Conservation (phyloP, 2,797 vertebrate species). For the Phrynocephalus forsythii region DNA sequence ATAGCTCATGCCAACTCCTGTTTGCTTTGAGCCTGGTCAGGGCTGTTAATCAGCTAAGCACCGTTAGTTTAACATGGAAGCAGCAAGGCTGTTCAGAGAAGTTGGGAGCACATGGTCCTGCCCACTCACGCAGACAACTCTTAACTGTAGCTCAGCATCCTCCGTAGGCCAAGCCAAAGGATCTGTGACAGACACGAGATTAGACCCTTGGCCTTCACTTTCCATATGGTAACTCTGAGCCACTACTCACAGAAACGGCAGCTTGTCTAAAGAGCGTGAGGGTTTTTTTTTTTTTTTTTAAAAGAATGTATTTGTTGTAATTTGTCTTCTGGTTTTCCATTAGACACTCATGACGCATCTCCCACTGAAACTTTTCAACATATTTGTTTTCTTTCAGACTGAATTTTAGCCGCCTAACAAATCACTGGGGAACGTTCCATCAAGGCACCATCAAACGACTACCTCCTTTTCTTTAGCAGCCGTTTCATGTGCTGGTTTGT, state of each 20-base stretch:
- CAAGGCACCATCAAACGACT: neutral
- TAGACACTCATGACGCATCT: neutral
- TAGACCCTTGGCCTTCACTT: neutral
- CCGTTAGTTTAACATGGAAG: no score
- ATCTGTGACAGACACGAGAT: neutral
- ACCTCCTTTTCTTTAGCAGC: neutral
- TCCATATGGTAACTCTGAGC: neutral
- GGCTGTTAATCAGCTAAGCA: no score
- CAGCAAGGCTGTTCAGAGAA: no score
- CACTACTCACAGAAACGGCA: neutral
- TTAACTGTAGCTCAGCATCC: neutral
- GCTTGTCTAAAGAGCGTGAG: constrained; percentile 10
- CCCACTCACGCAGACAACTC: no score
- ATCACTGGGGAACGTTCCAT: neutral
- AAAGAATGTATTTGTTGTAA: constrained; percentile 2
- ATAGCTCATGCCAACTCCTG: no score
- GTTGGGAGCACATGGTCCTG: no score
- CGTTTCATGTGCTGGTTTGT: neutral
- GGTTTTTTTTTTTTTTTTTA: neutral
- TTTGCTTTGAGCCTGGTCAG: no score
- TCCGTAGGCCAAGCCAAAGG: neutral
- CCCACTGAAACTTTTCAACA: constrained; percentile 10
- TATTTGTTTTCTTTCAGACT: constrained; percentile 8
- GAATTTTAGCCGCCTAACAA: neutral
- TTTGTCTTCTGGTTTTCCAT: constrained; percentile 6